Conservation (phyloP, 2,888 invertebrate genomes). For the Tipula helvola region DNA sequence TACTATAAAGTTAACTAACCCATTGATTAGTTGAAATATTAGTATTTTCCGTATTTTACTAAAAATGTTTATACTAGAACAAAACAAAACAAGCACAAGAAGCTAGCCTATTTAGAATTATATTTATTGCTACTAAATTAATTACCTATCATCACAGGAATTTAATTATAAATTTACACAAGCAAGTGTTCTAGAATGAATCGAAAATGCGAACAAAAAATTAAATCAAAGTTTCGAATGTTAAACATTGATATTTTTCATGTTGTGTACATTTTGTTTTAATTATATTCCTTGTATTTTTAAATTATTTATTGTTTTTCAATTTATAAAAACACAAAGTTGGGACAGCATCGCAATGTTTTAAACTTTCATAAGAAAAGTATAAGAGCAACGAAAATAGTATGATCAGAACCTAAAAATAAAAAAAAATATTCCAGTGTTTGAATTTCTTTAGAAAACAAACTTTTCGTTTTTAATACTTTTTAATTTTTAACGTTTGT, state of each 20-base stretch:
- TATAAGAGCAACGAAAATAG: neutral
- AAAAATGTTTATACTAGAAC: neutral
- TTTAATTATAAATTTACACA: neutral
- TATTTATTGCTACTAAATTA: neutral
- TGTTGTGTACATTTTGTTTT: neutral
- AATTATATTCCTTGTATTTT: neutral
- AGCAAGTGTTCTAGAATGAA: neutral
- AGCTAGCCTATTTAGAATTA: neutral
- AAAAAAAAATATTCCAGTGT: neutral
- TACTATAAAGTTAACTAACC: neutral
- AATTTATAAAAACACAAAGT: neutral
- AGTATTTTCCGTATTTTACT: neutral
- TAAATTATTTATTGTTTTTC: neutral
- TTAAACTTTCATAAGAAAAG: neutral
- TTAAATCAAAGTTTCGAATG: neutral
- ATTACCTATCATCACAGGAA: neutral
- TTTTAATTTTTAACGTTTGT: neutral
- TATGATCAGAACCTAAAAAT: neutral
- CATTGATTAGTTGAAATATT: neutral
- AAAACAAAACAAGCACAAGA: neutral
- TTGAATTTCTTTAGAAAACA: neutral
- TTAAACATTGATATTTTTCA: neutral
- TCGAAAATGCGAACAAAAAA: neutral
- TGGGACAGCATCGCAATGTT: neutral
- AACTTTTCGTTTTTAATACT: neutral